phyloP scores from a whole-genome alignment of 2,888 invertebrate genomes.

The Margaritifera margaritifera region DNA sequence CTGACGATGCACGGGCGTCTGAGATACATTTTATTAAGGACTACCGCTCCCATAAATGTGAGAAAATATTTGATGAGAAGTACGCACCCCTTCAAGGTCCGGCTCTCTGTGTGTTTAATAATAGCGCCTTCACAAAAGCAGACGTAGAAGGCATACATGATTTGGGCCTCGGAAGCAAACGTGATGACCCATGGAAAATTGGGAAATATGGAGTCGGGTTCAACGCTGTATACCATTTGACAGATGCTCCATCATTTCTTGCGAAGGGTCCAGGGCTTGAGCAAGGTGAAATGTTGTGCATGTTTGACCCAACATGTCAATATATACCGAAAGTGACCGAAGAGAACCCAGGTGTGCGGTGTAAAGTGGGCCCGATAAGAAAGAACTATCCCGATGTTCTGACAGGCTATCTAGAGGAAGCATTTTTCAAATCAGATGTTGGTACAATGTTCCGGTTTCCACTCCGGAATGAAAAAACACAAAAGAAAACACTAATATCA shows the following conservation, averaged over 20 bases:
- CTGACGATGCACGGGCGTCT: no score
- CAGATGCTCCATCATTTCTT: no score
- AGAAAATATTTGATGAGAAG: constrained; percentile 43
- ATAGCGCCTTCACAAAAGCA: constrained; percentile 58
- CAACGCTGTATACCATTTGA: no score
- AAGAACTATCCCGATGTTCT: constrained; percentile 48
- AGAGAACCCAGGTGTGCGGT: constrained; percentile 44
- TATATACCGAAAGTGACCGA: constrained; percentile 39
- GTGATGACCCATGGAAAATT: no score
- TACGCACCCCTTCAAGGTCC: no score
- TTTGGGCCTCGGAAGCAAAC: constrained; percentile 65
- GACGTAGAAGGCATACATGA: constrained; percentile 66
- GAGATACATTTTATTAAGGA: no score
- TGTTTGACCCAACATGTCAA: constrained; percentile 55
- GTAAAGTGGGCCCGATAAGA: constrained; percentile 26
- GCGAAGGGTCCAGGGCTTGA: no score
- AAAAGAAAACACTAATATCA: constrained; percentile 43
- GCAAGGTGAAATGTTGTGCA: constrained; percentile 39
- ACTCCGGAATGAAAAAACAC: constrained; percentile 53
- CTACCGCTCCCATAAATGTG: constrained; percentile 34
- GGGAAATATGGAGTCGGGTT: no score
- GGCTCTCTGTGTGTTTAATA: no score
- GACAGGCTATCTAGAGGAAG: constrained; percentile 51
- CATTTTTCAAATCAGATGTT: constrained; percentile 30
- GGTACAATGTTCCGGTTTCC: constrained; percentile 68